phyloP scores from a whole-genome alignment of 2,888 invertebrate genomes.

The Metellina segmentata region DNA sequence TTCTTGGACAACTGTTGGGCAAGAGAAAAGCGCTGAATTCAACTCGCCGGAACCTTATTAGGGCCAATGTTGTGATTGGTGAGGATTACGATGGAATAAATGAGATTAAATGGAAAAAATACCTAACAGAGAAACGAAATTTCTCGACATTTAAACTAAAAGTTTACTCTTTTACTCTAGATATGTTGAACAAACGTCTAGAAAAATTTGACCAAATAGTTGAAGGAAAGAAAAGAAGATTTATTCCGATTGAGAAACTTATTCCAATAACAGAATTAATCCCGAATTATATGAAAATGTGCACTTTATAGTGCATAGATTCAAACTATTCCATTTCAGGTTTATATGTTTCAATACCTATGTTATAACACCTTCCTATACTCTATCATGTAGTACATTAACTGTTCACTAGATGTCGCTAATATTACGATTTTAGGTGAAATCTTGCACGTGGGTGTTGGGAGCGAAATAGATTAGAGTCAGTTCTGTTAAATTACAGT shows the following conservation, averaged over 20 bases:
- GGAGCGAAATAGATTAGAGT: no score
- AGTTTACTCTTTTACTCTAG: neutral
- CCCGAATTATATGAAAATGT: no score
- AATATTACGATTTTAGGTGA: no score
- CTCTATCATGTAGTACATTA: no score
- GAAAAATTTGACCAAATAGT: neutral
- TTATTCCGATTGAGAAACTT: neutral
- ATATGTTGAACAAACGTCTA: neutral
- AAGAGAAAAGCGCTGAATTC: neutral
- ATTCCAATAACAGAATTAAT: no score
- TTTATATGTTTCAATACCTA: no score
- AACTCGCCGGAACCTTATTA: neutral
- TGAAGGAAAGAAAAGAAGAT: neutral
- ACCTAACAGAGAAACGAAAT: neutral
- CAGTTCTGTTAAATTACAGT: no score
- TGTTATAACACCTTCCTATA: no score
- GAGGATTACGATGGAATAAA: neutral
- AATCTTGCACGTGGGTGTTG: no score
- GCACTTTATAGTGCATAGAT: no score
- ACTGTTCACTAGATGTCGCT: no score
- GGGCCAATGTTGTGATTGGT: neutral
- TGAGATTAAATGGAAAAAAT: neutral
- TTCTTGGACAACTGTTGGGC: neutral
- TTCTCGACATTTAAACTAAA: neutral
- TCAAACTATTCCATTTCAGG: no score